Conservation (phyloP, 2,888 invertebrate species). For the Nephrotoma appendiculata region DNA sequence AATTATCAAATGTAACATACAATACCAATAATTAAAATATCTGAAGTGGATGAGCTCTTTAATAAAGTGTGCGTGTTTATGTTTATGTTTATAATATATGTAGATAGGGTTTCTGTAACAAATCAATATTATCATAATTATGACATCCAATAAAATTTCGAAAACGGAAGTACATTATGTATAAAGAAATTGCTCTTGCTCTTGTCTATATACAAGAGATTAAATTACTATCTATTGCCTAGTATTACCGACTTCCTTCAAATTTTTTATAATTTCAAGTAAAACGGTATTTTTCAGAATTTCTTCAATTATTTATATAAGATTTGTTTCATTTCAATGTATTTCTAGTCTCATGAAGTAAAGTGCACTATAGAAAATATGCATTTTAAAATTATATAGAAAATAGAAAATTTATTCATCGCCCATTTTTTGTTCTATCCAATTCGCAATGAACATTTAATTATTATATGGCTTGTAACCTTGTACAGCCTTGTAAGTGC, state of each 20-base stretch:
- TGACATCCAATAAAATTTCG: neutral
- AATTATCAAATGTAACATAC: neutral
- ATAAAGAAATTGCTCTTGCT: neutral
- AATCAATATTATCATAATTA: neutral
- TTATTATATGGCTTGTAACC: neutral
- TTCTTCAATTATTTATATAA: neutral
- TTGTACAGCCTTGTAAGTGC: neutral
- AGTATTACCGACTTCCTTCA: neutral
- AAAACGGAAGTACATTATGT: neutral
- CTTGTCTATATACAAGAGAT: neutral
- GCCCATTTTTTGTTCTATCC: neutral
- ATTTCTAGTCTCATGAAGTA: neutral
- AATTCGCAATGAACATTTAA: neutral
- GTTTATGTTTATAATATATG: neutral
- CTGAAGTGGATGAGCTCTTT: neutral
- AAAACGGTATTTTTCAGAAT: neutral
- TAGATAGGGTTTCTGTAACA: neutral
- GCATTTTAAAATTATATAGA: neutral
- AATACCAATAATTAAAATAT: neutral
- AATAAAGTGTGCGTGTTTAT: neutral
- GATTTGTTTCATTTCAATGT: neutral
- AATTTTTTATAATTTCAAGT: neutral
- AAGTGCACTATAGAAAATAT: neutral
- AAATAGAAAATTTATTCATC: neutral
- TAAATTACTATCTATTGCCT: neutral